phyloP scores from a whole-genome alignment of 2,888 invertebrate genomes.

The Lordiphosa andalusiaca region DNA sequence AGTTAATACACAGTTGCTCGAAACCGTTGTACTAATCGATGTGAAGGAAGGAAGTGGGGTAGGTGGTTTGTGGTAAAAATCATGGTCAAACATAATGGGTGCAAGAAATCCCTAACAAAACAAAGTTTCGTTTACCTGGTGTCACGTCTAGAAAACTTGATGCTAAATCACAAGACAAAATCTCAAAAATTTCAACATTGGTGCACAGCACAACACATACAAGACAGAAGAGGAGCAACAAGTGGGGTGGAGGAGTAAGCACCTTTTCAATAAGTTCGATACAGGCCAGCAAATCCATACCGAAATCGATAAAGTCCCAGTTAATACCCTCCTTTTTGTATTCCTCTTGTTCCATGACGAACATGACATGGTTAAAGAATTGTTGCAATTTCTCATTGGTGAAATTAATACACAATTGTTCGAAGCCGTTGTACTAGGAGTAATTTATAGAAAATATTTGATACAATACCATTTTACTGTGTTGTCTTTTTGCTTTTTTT shows the following conservation, averaged over 20 bases:
- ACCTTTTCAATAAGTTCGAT: slow-evolving; percentile 99
- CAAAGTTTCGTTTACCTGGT: too few species aligned
- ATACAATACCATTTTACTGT: slow-evolving; percentile 51
- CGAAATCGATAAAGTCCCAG: slow-evolving; percentile 99
- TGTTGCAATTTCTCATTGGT: slow-evolving; percentile 99
- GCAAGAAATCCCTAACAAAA: too few species aligned
- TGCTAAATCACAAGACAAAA: slow-evolving; percentile 1
- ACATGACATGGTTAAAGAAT: slow-evolving; percentile 99
- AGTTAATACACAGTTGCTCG: slow-evolving; percentile 99
- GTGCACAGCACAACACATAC: neutral
- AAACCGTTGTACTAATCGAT: slow-evolving; percentile 94
- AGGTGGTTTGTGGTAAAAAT: neutral
- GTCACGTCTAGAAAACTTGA: too few species aligned
- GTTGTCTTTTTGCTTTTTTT: too few species aligned
- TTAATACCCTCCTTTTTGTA: slow-evolving; percentile 98
- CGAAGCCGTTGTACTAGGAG: slow-evolving; percentile 96
- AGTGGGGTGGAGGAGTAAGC: slow-evolving; percentile 40
- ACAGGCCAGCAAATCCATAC: slow-evolving; percentile 99
- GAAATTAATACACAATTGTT: slow-evolving; percentile 99
- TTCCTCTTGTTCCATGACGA: slow-evolving; percentile 99
- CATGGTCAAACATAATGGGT: too few species aligned
- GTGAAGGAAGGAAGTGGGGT: neutral
- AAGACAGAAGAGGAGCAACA: slow-evolving; percentile 5
- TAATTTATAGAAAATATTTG: slow-evolving; percentile 13
- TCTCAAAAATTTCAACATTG: neutral